Evolutionary conservation across 2,797 vertebrate genomes (phyloP), one percentile per base, ranked within the genome.

Genomic region (Enteromius thamalakanensis): DNA sequence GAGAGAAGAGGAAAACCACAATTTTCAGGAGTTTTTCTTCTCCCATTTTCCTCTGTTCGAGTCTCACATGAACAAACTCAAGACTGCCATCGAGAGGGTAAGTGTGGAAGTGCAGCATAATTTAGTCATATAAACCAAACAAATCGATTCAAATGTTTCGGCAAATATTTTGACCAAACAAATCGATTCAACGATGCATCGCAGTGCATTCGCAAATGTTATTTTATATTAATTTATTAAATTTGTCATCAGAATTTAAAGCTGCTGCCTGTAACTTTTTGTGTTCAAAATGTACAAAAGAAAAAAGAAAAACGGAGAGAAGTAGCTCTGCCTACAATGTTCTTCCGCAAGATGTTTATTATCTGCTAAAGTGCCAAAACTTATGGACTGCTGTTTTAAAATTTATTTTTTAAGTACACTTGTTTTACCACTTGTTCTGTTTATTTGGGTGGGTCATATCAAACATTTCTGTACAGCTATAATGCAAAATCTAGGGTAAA

Each of bases 61-160:
- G 88, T 96, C 96, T 53, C 96, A 96, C 90, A 94, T 97, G 94
- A 96, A 96, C 91, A 96, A 95, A 86, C 91, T 97, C 87, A 97
- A 97, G 92, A 94, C 92, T 71, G 93, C 96, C 69, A 93, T 96
- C 82, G 96, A 96, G 91, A 96, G 96, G 95, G 96, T 96, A 94
- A 81, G 72, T 53, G 62, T 10, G 14, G 10, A 32, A 68, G n/a
- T 7, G 23, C 32, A 55, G 10, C 4, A 9, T 0, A 40, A 32
- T 62, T 2, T 32, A 26, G 23, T 45, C 69, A 19, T 12, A 32
- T 14, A 58, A 32, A 53, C 34, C 26, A 74, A 51, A 34, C 5
- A 12, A 23, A 23, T 58, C 0, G 1, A 23, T 58, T 23, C 55
- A 58, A 4, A 6, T 34, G 34, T 34, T 34, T 34, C 34, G 5